phyloP scores from a whole-genome alignment of 2,113 vertebrate species.

The Callopanchax toddi region DNA sequence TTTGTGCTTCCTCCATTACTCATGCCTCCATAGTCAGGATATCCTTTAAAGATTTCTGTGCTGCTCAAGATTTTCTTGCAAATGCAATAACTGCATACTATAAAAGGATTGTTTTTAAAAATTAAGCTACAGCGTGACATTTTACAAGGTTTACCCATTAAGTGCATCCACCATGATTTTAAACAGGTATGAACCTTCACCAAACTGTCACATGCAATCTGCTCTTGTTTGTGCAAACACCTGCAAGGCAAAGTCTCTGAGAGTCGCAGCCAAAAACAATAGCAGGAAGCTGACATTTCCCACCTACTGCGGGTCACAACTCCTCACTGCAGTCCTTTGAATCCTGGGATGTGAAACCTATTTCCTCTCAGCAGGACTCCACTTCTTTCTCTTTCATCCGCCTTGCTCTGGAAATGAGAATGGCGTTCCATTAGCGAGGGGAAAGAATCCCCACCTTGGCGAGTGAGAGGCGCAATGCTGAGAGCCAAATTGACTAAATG shows the following conservation, averaged over 20 bases:
- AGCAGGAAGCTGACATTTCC: slow-evolving; percentile 57
- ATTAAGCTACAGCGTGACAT: not conserved
- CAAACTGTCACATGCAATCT: not conserved
- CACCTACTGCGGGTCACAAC: slow-evolving; percentile 53
- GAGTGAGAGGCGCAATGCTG: slow-evolving; percentile 41
- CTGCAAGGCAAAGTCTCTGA: slow-evolving; percentile 30
- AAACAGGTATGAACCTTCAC: slow-evolving; percentile 12
- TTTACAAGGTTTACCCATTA: not conserved
- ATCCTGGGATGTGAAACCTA: slow-evolving; percentile 43
- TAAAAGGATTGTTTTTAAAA: not conserved
- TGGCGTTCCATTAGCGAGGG: slow-evolving; percentile 55
- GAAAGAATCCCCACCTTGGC: slow-evolving; percentile 63
- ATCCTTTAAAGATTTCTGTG: no score
- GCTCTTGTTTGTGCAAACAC: slow-evolving; percentile 27
- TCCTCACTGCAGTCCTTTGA: slow-evolving; percentile 32
- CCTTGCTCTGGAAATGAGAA: slow-evolving; percentile 57
- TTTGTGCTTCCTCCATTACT: no score
- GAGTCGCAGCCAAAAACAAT: slow-evolving; percentile 37
- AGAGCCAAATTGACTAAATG: slow-evolving; percentile 63
- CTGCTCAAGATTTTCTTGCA: no score
- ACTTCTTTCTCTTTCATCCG: slow-evolving; percentile 55
- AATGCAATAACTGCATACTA: not conserved
- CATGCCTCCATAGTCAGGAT: no score
- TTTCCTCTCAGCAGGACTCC: slow-evolving; percentile 45
- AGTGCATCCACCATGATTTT: slow-evolving; percentile 6